These are phyloP conservation scores for Lagocephalus sceleratus DNA, from an alignment of 2,797 vertebrate species.

Conservation along the genomic window DNA sequence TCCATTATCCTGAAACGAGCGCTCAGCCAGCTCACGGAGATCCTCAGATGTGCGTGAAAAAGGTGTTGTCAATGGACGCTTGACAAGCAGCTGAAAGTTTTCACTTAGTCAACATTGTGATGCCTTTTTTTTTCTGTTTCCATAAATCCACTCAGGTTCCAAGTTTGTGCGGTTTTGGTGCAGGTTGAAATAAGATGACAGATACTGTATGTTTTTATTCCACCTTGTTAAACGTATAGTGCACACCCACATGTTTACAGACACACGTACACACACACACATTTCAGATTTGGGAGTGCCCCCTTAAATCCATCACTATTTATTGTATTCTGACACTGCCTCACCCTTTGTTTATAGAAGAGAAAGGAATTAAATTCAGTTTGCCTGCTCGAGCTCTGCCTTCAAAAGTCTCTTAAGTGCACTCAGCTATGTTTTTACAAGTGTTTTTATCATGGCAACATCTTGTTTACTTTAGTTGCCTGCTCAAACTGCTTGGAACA, in stretches of 20 bases:
- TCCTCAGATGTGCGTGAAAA: slow-evolving; percentile 29
- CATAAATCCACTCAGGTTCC: slow-evolving; percentile 22
- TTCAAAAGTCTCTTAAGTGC: slow-evolving; percentile 86
- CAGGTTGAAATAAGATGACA: slow-evolving; percentile 12
- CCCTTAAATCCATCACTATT: slow-evolving; percentile 69
- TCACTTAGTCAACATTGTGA: slow-evolving; percentile 41
- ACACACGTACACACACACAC: slow-evolving; percentile 33
- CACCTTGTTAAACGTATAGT: slow-evolving; percentile 20
- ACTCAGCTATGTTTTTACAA: slow-evolving; percentile 97
- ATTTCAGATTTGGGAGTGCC: slow-evolving; percentile 60
- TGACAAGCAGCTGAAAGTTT: slow-evolving; percentile 28
- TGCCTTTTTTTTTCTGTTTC: slow-evolving; percentile 17
- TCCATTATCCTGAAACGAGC: slow-evolving; percentile 75
- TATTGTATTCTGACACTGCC: slow-evolving; percentile 72
- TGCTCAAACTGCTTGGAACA: slow-evolving; percentile 99
- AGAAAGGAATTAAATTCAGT: slow-evolving; percentile 73
- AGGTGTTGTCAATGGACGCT: slow-evolving; percentile 27
- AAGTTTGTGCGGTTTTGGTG: slow-evolving; percentile 1
- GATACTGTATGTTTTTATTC: too few species aligned
- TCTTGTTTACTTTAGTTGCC: slow-evolving; percentile 99
- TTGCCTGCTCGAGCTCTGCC: slow-evolving; percentile 59
- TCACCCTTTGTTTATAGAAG: slow-evolving; percentile 80
- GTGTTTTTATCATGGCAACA: slow-evolving; percentile 99
- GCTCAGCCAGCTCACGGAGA: slow-evolving; percentile 30
- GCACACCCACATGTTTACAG: slow-evolving; percentile 24